Evolutionary conservation across 2,888 invertebrate genomes (phyloP).

Genomic region (Flabesymbios commensalis): DNA sequence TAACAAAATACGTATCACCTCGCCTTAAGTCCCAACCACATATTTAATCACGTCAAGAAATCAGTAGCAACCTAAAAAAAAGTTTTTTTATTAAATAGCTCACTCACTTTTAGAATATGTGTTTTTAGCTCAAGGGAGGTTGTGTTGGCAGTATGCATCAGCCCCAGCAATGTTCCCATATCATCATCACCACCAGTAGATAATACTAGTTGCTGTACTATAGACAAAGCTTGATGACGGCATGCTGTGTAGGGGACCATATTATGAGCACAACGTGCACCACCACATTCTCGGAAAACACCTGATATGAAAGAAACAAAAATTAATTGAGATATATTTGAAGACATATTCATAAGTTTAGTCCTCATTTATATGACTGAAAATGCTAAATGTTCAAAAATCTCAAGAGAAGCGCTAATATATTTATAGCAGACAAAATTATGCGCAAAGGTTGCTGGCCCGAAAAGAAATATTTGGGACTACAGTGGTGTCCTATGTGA

Average conservation of each 20-base stretch:
- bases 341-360: too few relatives aligned
- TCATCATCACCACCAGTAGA: slow-evolving; percentile 95
- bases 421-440: too few relatives aligned
- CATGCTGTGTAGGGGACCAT: slow-evolving; percentile 64
- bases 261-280: slow-evolving; percentile 84
- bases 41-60: too few relatives aligned
- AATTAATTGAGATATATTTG: too few relatives aligned
- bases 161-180: slow-evolving; percentile 87
- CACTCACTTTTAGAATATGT: slow-evolving; percentile 72
- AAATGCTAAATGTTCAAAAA: too few relatives aligned
- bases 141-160: slow-evolving; percentile 87
- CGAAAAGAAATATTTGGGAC: too few relatives aligned
- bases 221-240: slow-evolving; percentile 77
- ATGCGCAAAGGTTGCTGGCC: too few relatives aligned
- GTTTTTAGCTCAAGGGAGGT: slow-evolving; percentile 82
- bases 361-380: too few relatives aligned
- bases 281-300: slow-evolving; percentile 88
- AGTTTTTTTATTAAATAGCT: neutral
- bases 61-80: neutral
- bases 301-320: slow-evolving; percentile 51
- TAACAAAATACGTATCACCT: too few relatives aligned
- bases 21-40: too few relatives aligned
- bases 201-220: slow-evolving; percentile 59
- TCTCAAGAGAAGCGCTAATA: too few relatives aligned
- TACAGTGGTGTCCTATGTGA: too few relatives aligned